Conservation (phyloP, 1,140 invertebrate genomes). For the Apis dorsata region DNA sequence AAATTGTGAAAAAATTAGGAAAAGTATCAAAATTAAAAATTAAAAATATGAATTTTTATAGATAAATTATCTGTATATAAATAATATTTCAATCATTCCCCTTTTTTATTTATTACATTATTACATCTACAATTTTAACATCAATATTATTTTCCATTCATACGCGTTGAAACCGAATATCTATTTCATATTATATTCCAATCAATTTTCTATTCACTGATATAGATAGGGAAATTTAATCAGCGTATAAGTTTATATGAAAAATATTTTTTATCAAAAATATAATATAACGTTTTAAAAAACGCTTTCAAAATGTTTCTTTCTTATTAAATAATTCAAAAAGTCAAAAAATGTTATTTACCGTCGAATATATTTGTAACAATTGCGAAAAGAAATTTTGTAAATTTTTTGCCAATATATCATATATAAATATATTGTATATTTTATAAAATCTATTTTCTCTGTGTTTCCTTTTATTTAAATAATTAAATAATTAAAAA, state of each 20-base stretch:
- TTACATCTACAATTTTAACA: conserved; percentile 29
- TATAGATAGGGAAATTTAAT: neutral
- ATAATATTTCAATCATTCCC: conserved; percentile 57
- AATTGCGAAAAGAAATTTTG: conserved; percentile 27
- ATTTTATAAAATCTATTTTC: conserved; percentile 42
- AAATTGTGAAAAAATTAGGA: neutral
- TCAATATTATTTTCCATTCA: neutral
- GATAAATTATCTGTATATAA: conserved; percentile 44
- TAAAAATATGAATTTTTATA: conserved; percentile 10
- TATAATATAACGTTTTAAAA: neutral
- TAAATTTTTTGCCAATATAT: conserved; percentile 37
- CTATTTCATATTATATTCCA: neutral
- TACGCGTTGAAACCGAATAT: neutral
- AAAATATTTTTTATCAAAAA: neutral
- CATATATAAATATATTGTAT: conserved; percentile 52
- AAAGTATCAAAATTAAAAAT: conserved; percentile 10
- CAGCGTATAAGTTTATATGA: neutral
- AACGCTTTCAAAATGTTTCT: conserved; percentile 6
- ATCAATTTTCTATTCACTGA: neutral
- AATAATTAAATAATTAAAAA: neutral
- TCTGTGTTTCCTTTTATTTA: conserved; percentile 1
- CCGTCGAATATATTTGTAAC: conserved; percentile 30
- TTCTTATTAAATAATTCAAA: neutral
- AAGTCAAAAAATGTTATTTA: conserved; percentile 28
- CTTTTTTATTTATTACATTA: conserved; percentile 60